These are phyloP conservation scores for Cataglyphis hispanica DNA, from an alignment of 1,140 invertebrate species.

Conservation along the genomic window DNA sequence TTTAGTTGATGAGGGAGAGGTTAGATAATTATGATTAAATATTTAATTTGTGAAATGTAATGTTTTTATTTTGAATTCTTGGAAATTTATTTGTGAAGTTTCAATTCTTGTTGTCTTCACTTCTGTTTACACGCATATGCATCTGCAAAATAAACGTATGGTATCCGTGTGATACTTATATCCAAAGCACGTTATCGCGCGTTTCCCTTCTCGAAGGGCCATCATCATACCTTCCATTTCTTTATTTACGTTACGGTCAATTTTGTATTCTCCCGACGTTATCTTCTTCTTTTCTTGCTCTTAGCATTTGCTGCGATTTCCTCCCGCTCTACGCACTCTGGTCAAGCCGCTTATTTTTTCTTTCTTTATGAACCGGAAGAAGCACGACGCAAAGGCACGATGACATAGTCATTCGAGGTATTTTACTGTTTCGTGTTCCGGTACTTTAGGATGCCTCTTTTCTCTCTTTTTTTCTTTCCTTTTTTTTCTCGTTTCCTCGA, in stretches of 20 bases:
- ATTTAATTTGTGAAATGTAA: not conserved
- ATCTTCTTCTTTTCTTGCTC: conserved; percentile 37
- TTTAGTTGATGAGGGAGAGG: not conserved
- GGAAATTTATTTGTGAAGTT: not conserved
- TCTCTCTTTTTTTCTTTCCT: not conserved
- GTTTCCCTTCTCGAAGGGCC: conserved; percentile 65
- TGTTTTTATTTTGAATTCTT: not conserved
- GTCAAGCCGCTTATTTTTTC: conserved; percentile 63
- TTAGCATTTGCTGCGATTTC: conserved; percentile 9
- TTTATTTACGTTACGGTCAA: conserved; percentile 75
- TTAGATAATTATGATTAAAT: not conserved
- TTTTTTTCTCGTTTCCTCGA: not conserved
- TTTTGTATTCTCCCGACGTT: conserved; percentile 71
- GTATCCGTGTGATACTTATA: conserved; percentile 62
- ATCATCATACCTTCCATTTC: conserved; percentile 69
- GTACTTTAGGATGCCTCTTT: not conserved
- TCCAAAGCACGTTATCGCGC: conserved; percentile 72
- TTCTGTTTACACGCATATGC: conserved; percentile 33
- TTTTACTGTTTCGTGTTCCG: conserved; percentile 63
- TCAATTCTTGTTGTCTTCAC: not conserved
- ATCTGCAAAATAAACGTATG: conserved; percentile 33
- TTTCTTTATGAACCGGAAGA: conserved; percentile 56
- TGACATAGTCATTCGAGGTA: conserved; percentile 55
- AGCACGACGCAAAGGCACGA: conserved; percentile 22
- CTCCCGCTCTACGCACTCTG: not conserved